A percentile compares a stretch with the other conserved stretches of the same genome.
Conservation (phyloP, 35 echinoderm and acorn worm species). For the Lytechinus pictus region DNA sequence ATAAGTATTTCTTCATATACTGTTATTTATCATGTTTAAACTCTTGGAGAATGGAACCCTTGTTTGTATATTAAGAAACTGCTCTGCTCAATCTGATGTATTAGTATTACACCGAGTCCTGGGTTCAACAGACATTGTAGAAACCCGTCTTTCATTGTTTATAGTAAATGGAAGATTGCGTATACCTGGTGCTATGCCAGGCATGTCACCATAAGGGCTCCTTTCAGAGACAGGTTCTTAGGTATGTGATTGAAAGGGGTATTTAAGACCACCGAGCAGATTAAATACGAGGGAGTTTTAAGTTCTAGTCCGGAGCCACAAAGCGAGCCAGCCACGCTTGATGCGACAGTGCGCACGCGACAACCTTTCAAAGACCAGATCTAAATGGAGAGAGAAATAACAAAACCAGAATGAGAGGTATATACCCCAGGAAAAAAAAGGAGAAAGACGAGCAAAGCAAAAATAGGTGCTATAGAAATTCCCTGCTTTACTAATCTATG, state of each 20-base stretch:
- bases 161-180: too few relatives aligned
- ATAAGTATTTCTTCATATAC: too few relatives aligned
- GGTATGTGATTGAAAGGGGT: neutral
- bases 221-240: neutral
- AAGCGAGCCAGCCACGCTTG: neutral
- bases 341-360: neutral
- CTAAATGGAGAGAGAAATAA: neutral
- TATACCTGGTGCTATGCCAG: neutral
- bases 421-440: neutral
- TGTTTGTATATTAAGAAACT: too few relatives aligned
- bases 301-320: neutral
- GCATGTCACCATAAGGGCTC: neutral
- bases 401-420: neutral
- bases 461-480: conserved; percentile 20
- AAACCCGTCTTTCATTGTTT: too few relatives aligned
- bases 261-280: neutral
- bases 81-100: too few relatives aligned
- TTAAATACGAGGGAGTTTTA: neutral
- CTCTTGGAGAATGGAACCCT: too few relatives aligned
- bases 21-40: too few relatives aligned
- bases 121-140: too few relatives aligned
- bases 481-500: neutral
- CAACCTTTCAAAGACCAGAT: neutral
- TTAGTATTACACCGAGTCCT: too few relatives aligned
- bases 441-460: neutral